phyloP scores from a whole-genome alignment of 2,888 invertebrate species.

The Caenorhabditis afra region DNA sequence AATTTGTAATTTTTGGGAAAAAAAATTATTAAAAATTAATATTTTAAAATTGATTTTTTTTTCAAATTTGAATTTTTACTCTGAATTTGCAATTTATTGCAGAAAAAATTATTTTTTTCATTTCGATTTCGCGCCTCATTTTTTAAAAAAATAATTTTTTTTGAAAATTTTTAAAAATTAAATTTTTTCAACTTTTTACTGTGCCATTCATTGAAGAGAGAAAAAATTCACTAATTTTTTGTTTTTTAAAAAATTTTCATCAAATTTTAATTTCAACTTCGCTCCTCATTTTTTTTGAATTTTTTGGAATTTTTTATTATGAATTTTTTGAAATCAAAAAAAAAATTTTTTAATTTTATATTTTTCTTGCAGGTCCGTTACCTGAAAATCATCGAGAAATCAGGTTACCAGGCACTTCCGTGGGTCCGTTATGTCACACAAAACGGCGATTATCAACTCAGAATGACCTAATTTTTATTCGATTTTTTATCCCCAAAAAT shows the following conservation, averaged over 20 bases:
- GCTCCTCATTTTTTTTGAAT: no score
- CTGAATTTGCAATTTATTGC: no score
- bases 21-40: background rate
- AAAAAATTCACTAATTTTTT: background rate
- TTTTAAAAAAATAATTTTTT: background rate
- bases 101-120: background rate
- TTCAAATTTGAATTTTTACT: no score
- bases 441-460: slow-evolving; percentile 97
- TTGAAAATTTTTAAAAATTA: background rate
- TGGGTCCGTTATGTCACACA: slow-evolving; percentile 99
- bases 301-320: background rate
- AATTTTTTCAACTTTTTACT: slow-evolving; percentile 6
- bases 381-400: slow-evolving; percentile 97
- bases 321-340: slow-evolving; percentile 3
- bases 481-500: background rate
- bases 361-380: slow-evolving; percentile 93
- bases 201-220: background rate
- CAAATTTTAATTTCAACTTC: background rate
- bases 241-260: background rate
- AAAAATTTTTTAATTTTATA: background rate
- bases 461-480: slow-evolving; percentile 83
- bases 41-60: background rate
- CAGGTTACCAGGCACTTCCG: slow-evolving; percentile 97
- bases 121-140: background rate
- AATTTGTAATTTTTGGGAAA: no score